phyloP scores from a whole-genome alignment of 1,140 invertebrate genomes.

The Heliconius congener region DNA sequence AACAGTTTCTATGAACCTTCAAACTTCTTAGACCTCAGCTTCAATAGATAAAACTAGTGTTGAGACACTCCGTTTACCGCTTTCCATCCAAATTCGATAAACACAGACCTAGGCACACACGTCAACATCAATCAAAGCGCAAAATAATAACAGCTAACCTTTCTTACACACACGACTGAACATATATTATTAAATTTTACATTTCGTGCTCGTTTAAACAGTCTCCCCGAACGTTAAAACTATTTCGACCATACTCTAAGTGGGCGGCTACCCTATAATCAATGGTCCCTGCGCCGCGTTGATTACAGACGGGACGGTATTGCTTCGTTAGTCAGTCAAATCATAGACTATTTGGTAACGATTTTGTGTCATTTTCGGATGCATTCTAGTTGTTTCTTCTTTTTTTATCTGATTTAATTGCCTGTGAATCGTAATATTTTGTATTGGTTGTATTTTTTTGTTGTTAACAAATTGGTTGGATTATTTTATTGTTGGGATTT shows the following conservation, averaged over 20 bases:
- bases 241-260: slow-evolving; percentile 31
- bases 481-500: too few relatives aligned
- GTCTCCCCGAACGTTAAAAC: slow-evolving; percentile 23
- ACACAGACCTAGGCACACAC: background rate
- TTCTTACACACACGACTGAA: background rate
- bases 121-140: slow-evolving; percentile 3
- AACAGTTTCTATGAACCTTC: slow-evolving; percentile 13
- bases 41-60: too few relatives aligned
- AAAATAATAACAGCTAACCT: slow-evolving; percentile 9
- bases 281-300: slow-evolving; percentile 48
- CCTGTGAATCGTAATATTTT: slow-evolving; percentile 50
- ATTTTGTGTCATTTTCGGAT: slow-evolving; percentile 64
- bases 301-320: slow-evolving; percentile 65
- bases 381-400: slow-evolving; percentile 31
- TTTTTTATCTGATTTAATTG: slow-evolving; percentile 47
- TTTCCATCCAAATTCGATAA: background rate
- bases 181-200: slow-evolving; percentile 4
- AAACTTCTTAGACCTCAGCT: background rate
- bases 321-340: slow-evolving; percentile 68
- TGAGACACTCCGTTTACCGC: too few relatives aligned
- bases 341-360: slow-evolving; percentile 61
- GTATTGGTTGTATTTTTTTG: background rate
- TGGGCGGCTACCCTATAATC: slow-evolving; percentile 75
- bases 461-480: too few relatives aligned
- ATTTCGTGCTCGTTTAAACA: slow-evolving; percentile 12